Conservation (phyloP, 2,113 vertebrate genomes). For the Furnarius figulus region DNA sequence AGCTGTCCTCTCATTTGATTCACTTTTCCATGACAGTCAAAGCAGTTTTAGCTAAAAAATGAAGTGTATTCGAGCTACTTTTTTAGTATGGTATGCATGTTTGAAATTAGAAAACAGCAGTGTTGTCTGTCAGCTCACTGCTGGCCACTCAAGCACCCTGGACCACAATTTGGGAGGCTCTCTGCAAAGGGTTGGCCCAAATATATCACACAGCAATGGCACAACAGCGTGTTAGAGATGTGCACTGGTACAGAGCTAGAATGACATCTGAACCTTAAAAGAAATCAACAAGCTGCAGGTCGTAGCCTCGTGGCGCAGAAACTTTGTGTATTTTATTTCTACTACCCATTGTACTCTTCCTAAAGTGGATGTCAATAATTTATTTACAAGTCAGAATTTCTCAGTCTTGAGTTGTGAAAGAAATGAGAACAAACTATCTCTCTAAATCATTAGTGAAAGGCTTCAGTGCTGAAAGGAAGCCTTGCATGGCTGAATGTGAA, state of each 20-base stretch:
- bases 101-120: not conserved
- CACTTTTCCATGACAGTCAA: not conserved
- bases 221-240: not conserved
- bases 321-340: not conserved
- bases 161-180: not conserved
- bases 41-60: not conserved
- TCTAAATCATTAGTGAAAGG: constrained; percentile 35
- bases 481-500: constrained; percentile 2
- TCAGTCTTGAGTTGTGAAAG: not conserved
- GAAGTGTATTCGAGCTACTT: not conserved
- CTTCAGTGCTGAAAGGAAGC: constrained; percentile 13
- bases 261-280: not conserved
- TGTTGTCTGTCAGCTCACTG: not conserved
- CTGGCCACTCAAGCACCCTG: accelerated
- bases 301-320: not conserved
- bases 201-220: not conserved
- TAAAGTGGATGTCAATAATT: constrained; percentile 39
- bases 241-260: not conserved
- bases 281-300: not conserved
- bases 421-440: constrained; percentile 25
- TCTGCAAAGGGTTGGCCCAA: not conserved
- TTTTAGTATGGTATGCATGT: not conserved
- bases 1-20: not conserved
- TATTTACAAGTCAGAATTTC: constrained; percentile 16
- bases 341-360: not conserved